Conservation (phyloP, 37 sponge, comb jelly and placozoan genomes). For the Amphimedon queenslandica region DNA sequence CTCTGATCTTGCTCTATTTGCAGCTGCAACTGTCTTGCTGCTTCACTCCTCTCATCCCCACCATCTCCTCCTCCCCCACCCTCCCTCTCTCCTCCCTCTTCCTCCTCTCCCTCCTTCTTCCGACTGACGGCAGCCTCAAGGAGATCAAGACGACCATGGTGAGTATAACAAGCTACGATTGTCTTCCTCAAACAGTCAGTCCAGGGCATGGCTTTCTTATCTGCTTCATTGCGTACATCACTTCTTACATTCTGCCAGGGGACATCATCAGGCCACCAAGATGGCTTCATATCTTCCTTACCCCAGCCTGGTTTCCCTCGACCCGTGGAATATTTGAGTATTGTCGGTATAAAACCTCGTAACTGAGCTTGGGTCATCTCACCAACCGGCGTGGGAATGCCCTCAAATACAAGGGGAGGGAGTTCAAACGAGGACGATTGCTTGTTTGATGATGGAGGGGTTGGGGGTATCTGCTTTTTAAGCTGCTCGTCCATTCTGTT, state of each 20-base stretch:
- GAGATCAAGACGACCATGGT: conserved; percentile 76
- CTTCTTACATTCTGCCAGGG: conserved; percentile 89
- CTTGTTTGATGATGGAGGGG: background rate
- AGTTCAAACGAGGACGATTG: conserved; percentile 52
- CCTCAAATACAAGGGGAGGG: conserved; percentile 84
- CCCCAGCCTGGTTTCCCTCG: conserved; percentile 95
- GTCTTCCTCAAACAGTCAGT: conserved; percentile 80
- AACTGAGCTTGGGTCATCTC: conserved; percentile 96
- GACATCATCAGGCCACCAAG: conserved; percentile 87
- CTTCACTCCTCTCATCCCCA: too few relatives aligned
- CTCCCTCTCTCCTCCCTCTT: background rate
- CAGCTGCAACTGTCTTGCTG: conserved; percentile 28
- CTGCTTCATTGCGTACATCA: conserved; percentile 64
- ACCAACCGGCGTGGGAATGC: conserved; percentile 90
- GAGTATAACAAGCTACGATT: conserved; percentile 70
- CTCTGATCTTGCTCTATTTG: background rate
- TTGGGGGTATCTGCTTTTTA: conserved; percentile 28
- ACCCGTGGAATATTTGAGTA: conserved; percentile 83
- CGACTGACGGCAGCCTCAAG: conserved; percentile 62
- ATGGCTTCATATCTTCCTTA: conserved; percentile 76
- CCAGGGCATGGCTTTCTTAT: conserved; percentile 71
- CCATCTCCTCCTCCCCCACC: too few relatives aligned
- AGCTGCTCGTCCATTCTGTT: conserved; percentile 47
- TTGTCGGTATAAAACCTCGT: conserved; percentile 79
- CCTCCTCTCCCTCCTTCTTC: conserved; percentile 14